These are phyloP conservation scores for Hemibates koningsi DNA, from an alignment of 2,113 vertebrate species.

Conservation along the genomic window DNA sequence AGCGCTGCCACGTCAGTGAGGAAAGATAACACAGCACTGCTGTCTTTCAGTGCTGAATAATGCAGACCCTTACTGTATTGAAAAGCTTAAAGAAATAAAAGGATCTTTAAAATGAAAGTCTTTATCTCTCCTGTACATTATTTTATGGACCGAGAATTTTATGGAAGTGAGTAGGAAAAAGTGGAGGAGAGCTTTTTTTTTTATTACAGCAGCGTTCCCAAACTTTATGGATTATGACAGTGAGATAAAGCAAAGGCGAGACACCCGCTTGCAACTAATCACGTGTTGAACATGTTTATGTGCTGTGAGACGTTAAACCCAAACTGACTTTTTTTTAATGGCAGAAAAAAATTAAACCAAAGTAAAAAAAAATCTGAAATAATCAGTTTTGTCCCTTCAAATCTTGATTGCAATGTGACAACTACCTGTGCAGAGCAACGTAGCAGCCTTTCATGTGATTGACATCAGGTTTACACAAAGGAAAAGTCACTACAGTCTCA, in stretches of 20 bases:
- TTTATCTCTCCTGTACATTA: background rate
- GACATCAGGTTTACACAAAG: background rate
- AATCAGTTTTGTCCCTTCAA: background rate
- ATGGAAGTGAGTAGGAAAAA: background rate
- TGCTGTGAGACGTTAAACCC: background rate
- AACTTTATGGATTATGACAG: background rate
- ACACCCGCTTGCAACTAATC: background rate
- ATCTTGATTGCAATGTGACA: background rate
- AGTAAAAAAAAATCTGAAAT: background rate
- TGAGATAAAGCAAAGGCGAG: background rate
- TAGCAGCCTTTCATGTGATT: background rate
- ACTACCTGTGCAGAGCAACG: background rate
- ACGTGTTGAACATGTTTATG: background rate
- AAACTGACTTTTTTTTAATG: background rate
- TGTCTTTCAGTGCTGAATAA: background rate
- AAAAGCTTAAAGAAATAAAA: background rate
- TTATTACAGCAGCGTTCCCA: background rate
- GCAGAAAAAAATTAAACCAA: background rate
- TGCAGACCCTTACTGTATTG: background rate
- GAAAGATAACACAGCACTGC: background rate
- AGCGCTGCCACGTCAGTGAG: background rate
- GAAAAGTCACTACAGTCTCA: background rate
- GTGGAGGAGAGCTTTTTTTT: background rate
- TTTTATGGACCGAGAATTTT: background rate
- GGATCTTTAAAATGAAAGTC: background rate